Evolutionary conservation across 2,888 invertebrate species (phyloP).

Genomic region (Pammene aurita): DNA sequence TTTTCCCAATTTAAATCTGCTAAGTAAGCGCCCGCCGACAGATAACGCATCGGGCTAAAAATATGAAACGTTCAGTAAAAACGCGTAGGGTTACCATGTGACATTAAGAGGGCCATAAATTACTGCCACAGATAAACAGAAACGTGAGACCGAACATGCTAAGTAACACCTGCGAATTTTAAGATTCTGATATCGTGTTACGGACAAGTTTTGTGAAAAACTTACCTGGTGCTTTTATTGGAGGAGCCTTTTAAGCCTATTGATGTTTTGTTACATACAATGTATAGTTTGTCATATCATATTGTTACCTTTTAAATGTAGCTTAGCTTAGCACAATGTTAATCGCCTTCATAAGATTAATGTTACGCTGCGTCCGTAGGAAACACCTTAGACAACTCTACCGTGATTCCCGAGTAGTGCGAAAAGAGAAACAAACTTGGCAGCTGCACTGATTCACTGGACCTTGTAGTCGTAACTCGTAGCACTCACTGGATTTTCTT

Average conservation of each 20-base stretch:
- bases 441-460: no score
- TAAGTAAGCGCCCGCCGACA: slow-evolving; percentile 27
- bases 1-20: slow-evolving; percentile 22
- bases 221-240: not conserved
- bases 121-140: slow-evolving; percentile 39
- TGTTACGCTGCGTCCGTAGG: no score
- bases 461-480: no score
- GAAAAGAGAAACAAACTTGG: no score
- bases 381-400: no score
- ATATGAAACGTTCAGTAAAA: slow-evolving; percentile 39
- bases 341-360: no score
- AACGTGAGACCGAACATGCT: slow-evolving; percentile 39
- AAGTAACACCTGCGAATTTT: slow-evolving; percentile 37
- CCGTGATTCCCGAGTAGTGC: no score
- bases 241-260: no score
- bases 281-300: not conserved
- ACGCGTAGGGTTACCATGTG: slow-evolving; percentile 39
- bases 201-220: slow-evolving; percentile 9
- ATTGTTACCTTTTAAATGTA: not conserved
- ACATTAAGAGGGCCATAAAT: slow-evolving; percentile 41
- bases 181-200: slow-evolving; percentile 13
- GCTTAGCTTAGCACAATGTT: not conserved
- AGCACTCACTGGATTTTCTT: no score
- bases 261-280: no score
- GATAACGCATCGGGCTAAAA: slow-evolving; percentile 39